Evolutionary conservation across 2,113 vertebrate species (phyloP).

Genomic region (Nibea albiflora): DNA sequence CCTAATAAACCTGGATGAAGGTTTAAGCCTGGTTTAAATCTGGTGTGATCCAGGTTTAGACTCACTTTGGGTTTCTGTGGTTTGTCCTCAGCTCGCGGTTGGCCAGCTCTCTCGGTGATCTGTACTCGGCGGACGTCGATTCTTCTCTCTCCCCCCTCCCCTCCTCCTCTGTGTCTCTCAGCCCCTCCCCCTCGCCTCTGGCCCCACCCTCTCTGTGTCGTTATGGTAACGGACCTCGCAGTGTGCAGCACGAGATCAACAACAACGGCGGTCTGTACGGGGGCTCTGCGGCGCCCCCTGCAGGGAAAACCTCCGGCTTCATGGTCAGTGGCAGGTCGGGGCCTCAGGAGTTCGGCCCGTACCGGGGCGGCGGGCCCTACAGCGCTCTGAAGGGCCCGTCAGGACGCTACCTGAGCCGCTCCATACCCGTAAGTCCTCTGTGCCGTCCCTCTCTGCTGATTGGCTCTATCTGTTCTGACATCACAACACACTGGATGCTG

Average conservation of each 20-base stretch:
- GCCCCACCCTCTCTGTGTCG: conserved; percentile 71
- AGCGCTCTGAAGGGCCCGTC: conserved; percentile 85
- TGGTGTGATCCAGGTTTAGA: background rate
- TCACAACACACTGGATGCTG: conserved; percentile 35
- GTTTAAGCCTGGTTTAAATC: background rate
- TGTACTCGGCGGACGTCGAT: conserved; percentile 85
- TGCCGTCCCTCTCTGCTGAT: conserved; percentile 29
- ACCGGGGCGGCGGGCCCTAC: conserved; percentile 75
- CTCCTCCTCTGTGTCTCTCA: conserved; percentile 31
- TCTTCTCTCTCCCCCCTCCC: conserved; percentile 68
- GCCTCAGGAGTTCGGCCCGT: conserved; percentile 75
- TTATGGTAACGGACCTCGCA: conserved; percentile 80
- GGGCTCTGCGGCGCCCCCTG: conserved; percentile 56
- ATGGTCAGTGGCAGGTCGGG: conserved; percentile 68
- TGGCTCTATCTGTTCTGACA: conserved; percentile 28
- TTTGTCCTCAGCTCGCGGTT: conserved; percentile 86
- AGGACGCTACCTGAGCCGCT: conserved; percentile 90
- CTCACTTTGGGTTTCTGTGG: background rate
- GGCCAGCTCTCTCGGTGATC: conserved; percentile 94
- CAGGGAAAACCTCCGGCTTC: conserved; percentile 75
- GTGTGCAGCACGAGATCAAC: conserved; percentile 88
- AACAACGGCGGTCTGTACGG: conserved; percentile 91
- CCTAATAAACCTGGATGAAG: too few relatives aligned
- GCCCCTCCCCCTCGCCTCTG: conserved; percentile 77
- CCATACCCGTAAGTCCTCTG: conserved; percentile 93